These are phyloP conservation scores for Eupithecia vulgata DNA, from an alignment of 2,888 invertebrate species.

Conservation along the genomic window DNA sequence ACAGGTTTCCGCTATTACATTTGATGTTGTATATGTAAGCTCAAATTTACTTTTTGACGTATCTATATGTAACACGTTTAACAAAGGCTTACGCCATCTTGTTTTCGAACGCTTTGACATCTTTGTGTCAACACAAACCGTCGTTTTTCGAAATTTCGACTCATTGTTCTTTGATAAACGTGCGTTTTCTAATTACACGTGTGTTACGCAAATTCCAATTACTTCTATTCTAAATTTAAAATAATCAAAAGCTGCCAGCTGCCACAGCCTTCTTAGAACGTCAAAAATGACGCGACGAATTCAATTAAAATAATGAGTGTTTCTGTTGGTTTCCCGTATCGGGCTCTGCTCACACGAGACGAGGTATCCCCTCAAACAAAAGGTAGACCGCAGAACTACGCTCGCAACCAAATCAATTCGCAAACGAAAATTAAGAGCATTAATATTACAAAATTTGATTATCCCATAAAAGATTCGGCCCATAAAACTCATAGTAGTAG, in stretches of 20 bases:
- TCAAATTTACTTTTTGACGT: conserved; percentile 30
- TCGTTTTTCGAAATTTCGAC: background rate
- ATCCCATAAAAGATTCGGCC: conserved; percentile 82
- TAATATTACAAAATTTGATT: conserved; percentile 84
- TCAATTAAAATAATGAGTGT: conserved; percentile 69
- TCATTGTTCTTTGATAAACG: conserved; percentile 39
- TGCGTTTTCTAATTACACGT: conserved; percentile 46
- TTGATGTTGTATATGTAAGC: conserved; percentile 67
- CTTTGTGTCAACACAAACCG: conserved; percentile 5
- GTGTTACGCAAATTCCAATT: conserved; percentile 43
- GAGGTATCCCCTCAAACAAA: conserved; percentile 39
- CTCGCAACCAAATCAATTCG: conserved; percentile 65
- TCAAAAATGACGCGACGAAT: conserved; percentile 70
- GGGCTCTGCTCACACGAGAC: conserved; percentile 48
- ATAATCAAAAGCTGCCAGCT: conserved; percentile 41
- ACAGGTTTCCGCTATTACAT: conserved; percentile 79
- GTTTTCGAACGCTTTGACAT: conserved; percentile 10
- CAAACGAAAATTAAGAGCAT: conserved; percentile 74
- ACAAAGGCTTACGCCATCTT: conserved; percentile 16
- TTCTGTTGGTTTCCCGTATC: conserved; percentile 55
- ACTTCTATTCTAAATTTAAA: conserved; percentile 41
- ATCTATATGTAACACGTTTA: conserved; percentile 18
- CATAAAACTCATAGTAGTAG: conserved; percentile 82
- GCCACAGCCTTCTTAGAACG: conserved; percentile 65
- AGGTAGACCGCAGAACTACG: conserved; percentile 44